Conservation (phyloP, 1,140 invertebrate genomes). For the Heliothis subflexa region DNA sequence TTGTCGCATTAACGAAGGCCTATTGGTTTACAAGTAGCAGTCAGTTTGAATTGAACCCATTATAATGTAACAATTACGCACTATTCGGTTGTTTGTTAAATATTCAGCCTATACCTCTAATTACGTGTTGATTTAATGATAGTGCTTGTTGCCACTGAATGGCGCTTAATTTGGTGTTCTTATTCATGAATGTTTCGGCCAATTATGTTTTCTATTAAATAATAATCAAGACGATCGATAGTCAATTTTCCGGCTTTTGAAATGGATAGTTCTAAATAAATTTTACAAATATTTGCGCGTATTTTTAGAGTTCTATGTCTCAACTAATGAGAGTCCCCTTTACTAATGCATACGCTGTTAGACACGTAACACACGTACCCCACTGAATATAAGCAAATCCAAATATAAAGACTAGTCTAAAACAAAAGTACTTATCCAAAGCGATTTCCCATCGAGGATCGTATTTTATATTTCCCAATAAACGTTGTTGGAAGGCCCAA, state of each 20-base stretch:
- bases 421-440: not conserved
- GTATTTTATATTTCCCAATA: constrained; percentile 6
- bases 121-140: constrained; percentile 3
- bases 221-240: not conserved
- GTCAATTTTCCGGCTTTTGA: not conserved
- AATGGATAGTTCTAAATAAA: not conserved
- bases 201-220: no score
- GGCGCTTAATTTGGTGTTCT: constrained; percentile 5
- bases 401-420: not conserved
- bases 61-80: constrained; percentile 10
- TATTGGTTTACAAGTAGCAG: constrained; percentile 15
- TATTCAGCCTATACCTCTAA: not conserved
- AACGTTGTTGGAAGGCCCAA: constrained; percentile 2
- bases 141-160: constrained; percentile 6
- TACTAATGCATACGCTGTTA: not conserved
- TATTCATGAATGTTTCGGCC: not conserved
- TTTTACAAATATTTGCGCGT: not conserved
- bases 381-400: not conserved
- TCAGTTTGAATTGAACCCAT: not conserved
- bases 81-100: constrained; percentile 5
- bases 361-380: not conserved
- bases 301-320: not conserved
- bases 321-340: not conserved
- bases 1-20: constrained; percentile 10
- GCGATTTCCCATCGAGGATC: not conserved